These are phyloP conservation scores for Cotesia glomerata DNA, from an alignment of 1,140 invertebrate species.

Conservation along the genomic window DNA sequence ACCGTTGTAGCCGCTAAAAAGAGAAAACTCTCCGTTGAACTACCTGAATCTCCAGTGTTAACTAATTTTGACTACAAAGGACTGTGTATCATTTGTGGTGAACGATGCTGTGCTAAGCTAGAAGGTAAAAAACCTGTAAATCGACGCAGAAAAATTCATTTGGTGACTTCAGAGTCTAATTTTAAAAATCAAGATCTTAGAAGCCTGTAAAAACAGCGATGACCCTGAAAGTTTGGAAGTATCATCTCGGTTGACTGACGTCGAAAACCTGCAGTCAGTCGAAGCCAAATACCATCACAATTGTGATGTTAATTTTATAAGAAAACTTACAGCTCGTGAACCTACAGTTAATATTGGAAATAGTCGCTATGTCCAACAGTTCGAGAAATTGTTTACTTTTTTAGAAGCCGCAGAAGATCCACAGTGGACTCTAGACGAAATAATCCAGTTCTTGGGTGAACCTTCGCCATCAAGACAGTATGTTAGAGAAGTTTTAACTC, in stretches of 20 bases:
- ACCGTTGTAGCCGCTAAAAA: neutral
- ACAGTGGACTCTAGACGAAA: neutral
- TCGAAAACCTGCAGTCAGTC: too few species aligned
- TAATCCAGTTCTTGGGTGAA: neutral
- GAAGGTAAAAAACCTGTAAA: neutral
- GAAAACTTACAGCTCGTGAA: neutral
- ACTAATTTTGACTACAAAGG: neutral
- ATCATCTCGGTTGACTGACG: too few species aligned
- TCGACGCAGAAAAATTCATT: neutral
- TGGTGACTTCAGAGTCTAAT: neutral
- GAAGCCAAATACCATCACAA: too few species aligned
- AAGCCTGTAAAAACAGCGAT: neutral
- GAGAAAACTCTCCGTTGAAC: neutral
- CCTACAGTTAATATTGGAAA: neutral
- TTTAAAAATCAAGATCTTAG: neutral
- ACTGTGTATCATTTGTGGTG: neutral
- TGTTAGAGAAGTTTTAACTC: neutral
- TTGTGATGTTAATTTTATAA: neutral
- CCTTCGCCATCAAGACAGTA: neutral
- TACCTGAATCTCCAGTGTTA: neutral
- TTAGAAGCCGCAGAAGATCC: neutral
- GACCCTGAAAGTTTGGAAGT: neutral
- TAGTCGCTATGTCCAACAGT: neutral
- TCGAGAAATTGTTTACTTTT: neutral
- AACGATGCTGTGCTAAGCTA: neutral